Base-by-base conservation (phyloP, 2,888 invertebrate species). In the Cyclophora punctaria region DNA sequence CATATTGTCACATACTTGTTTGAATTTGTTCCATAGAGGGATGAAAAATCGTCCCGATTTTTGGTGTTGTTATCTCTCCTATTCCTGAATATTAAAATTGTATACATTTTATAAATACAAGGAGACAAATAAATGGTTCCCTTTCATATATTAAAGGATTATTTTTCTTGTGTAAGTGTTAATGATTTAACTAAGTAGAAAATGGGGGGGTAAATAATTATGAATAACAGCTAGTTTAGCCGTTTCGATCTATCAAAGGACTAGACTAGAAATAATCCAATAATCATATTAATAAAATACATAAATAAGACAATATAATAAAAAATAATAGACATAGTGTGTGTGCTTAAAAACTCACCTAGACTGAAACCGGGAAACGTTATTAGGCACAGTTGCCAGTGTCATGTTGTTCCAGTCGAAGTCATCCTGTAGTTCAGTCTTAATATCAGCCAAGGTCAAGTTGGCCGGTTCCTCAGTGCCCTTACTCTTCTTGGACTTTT, bases 341-440 rank as follows among this genome's bases (percentile, higher is more conserved):
- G 20, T 20, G 20, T 20, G 37, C 5, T 5, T 2, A 49, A 48
- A 51, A 59, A 83, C 83, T 78, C 70, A 89, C 90, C 89, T 80
- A 41, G 80, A 63, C 62, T 82, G 87, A 65, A 83, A 84, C 63
- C 80, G 80, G 56, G 80, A 78, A 2, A 79, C 62, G 60, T 79
- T 80, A n/a, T 66, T 87, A 52, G 81, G 80, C 3, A 89, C 73
- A 7, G 86, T 87, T 33, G 89, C 89, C 45, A 89, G 67, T 44
- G 82, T 74, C 89, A 88, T 89, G 54, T 84, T 84, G 62, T 75
- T 84, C 86, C 85, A 87, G 61, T 88, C 87, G 56, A 83, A 71
- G 53, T 86, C 86, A 66, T 89, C 89, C 55, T 84, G 84, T 3
- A 89, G 69, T 67, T 89, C 89, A 53, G 89, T 86, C 74, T 89